These are phyloP conservation scores for Eristalinus sepulchralis DNA, from an alignment of 2,888 invertebrate genomes.

Conservation along the genomic window DNA sequence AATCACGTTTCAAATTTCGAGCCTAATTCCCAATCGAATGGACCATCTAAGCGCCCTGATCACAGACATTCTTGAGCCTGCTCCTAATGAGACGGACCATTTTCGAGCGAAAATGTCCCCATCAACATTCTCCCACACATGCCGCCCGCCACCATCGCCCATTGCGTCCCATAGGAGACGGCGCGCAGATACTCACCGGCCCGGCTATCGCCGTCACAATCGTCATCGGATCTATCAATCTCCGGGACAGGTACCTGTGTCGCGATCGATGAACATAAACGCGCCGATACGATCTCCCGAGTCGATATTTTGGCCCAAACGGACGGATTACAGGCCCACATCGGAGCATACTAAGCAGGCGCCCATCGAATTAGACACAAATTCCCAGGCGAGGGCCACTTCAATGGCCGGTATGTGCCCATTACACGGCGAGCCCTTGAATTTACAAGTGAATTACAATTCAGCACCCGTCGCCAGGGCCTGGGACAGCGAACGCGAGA, in stretches of 20 bases:
- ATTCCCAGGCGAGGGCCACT: not conserved
- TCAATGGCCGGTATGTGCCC: not conserved
- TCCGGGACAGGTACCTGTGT: not conserved
- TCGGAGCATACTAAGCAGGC: not conserved
- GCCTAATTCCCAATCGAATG: no score
- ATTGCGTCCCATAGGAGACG: no score
- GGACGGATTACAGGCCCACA: not conserved
- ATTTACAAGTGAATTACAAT: slow-evolving; percentile 43
- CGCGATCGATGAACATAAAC: not conserved
- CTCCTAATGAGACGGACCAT: no score
- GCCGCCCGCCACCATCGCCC: no score
- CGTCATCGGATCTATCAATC: not conserved
- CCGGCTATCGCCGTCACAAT: not conserved
- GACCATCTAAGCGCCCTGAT: no score
- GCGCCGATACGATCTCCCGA: not conserved
- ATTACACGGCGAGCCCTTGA: not conserved
- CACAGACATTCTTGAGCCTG: no score
- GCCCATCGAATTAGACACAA: not conserved
- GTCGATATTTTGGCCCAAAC: not conserved
- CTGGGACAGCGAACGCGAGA: not conserved
- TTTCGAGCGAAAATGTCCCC: no score
- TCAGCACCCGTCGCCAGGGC: slow-evolving; percentile 35
- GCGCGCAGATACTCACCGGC: no score
- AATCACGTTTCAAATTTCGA: no score
- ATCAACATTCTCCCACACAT: no score